A percentile compares a stretch with the other conserved stretches of the same genome.
Evolutionary conservation across 2,113 vertebrate genomes (phyloP).

Genomic region (Cettia cetti): DNA sequence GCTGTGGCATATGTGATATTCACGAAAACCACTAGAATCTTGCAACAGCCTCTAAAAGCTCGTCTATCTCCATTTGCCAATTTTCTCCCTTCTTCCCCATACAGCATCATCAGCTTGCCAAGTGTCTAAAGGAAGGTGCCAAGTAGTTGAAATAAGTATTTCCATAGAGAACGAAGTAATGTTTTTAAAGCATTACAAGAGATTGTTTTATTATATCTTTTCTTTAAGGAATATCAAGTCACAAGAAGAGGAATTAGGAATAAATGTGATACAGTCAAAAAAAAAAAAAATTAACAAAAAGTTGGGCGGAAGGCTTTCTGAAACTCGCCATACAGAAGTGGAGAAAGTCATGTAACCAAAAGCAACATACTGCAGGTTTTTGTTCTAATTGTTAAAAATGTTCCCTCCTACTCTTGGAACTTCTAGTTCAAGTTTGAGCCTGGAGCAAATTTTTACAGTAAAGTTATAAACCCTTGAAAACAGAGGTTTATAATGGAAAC

Average conservation of each 20-base stretch:
- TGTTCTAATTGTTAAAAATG: slow-evolving; percentile 56
- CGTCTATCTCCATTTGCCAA: neutral
- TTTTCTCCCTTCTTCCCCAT: neutral
- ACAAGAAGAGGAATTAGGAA: neutral
- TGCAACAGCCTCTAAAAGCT: neutral
- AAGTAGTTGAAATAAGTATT: neutral
- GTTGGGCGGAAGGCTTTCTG: neutral
- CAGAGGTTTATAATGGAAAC: slow-evolving; percentile 69
- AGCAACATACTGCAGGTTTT: slow-evolving; percentile 32
- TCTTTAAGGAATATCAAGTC: neutral
- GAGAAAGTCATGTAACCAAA: slow-evolving; percentile 16
- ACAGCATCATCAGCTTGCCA: neutral
- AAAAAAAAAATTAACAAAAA: neutral
- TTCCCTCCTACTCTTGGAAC: slow-evolving; percentile 40
- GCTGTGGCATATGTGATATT: neutral
- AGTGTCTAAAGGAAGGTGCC: neutral
- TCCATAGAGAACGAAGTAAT: neutral
- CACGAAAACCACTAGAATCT: neutral
- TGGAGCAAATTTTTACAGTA: slow-evolving; percentile 64
- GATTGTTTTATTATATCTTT: neutral
- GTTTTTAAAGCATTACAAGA: neutral
- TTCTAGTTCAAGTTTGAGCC: slow-evolving; percentile 59
- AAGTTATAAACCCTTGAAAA: slow-evolving; percentile 68
- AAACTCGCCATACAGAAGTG: neutral
- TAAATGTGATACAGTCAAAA: neutral